phyloP scores from a whole-genome alignment of 2,888 invertebrate species.

The Drosophila setosimentum region DNA sequence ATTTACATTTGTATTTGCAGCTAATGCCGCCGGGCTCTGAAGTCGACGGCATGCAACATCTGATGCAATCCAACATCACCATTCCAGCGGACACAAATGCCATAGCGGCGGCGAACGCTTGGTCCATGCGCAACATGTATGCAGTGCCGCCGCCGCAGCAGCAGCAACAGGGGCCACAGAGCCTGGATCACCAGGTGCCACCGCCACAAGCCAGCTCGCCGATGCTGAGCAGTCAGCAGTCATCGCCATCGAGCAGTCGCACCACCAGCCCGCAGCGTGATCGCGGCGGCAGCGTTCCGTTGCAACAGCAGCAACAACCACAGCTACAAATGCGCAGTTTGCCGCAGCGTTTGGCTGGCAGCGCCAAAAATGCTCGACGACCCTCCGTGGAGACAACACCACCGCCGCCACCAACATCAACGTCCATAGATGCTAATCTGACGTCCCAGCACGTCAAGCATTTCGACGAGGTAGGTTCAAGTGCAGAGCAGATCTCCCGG shows the following conservation, averaged over 20 bases:
- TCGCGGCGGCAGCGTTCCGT: slow-evolving; percentile 58
- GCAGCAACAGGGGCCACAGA: slow-evolving; percentile 45
- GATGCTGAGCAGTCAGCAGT: slow-evolving; percentile 88
- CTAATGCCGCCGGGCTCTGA: slow-evolving; percentile 80
- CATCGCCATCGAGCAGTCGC: slow-evolving; percentile 92
- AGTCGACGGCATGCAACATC: slow-evolving; percentile 83
- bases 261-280: slow-evolving; percentile 88
- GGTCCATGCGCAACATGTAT: slow-evolving; percentile 77
- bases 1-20: slow-evolving; percentile 53
- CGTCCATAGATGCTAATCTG: slow-evolving; percentile 71
- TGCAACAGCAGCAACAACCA: slow-evolving; percentile 64
- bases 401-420: slow-evolving; percentile 49
- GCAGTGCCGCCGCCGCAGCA: slow-evolving; percentile 52
- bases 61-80: slow-evolving; percentile 84
- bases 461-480: slow-evolving; percentile 82
- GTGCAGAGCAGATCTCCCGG: neutral
- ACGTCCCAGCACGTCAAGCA: slow-evolving; percentile 78
- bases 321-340: slow-evolving; percentile 78
- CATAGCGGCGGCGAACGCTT: slow-evolving; percentile 61
- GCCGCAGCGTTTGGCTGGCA: slow-evolving; percentile 75
- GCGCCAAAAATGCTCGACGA: slow-evolving; percentile 81
- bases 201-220: slow-evolving; percentile 88
- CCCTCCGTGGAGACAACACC: slow-evolving; percentile 85
- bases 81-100: slow-evolving; percentile 83
- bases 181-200: slow-evolving; percentile 78